phyloP scores from a whole-genome alignment of 2,797 vertebrate genomes.

The Antennarius maculatus region DNA sequence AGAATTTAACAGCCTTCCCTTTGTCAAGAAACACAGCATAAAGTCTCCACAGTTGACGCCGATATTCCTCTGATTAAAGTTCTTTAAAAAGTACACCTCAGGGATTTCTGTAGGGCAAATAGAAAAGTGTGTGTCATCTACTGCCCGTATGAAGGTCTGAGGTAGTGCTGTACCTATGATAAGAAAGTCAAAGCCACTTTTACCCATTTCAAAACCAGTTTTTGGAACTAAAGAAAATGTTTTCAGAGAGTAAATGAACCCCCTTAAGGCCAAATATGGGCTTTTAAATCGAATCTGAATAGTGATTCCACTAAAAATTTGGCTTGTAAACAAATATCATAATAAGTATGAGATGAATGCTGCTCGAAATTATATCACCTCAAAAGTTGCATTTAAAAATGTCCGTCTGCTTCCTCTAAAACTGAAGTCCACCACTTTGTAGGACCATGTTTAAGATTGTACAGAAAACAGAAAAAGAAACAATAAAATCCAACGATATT shows the following conservation, averaged over 20 bases:
- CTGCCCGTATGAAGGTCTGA: slow-evolving; percentile 67
- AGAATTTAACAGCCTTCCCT: slow-evolving; percentile 52
- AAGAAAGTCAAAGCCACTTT: slow-evolving; percentile 65
- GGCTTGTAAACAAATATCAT: slow-evolving; percentile 75
- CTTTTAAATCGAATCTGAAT: slow-evolving; percentile 19
- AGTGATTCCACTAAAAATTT: slow-evolving; percentile 32
- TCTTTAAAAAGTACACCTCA: slow-evolving; percentile 60
- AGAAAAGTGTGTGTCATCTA: slow-evolving; percentile 42
- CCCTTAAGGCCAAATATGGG: slow-evolving; percentile 10
- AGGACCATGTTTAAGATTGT: slow-evolving; percentile 67
- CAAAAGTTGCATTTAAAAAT: slow-evolving; percentile 47
- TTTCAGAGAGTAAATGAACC: slow-evolving; percentile 17
- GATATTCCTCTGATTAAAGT: slow-evolving; percentile 69
- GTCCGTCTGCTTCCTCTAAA: slow-evolving; percentile 42
- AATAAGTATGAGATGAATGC: slow-evolving; percentile 53
- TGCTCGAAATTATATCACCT: slow-evolving; percentile 51
- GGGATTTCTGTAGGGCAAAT: slow-evolving; percentile 50
- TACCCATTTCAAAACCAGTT: slow-evolving; percentile 51
- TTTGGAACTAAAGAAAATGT: slow-evolving; percentile 35
- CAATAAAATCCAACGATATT: slow-evolving; percentile 46
- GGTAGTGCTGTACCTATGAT: slow-evolving; percentile 76
- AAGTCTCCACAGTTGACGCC: slow-evolving; percentile 49
- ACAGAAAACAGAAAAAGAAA: slow-evolving; percentile 41
- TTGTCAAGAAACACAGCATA: slow-evolving; percentile 65
- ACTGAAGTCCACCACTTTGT: slow-evolving; percentile 28